Conservation (phyloP, 2,797 vertebrate genomes). For the Sphenopsis melanotis region DNA sequence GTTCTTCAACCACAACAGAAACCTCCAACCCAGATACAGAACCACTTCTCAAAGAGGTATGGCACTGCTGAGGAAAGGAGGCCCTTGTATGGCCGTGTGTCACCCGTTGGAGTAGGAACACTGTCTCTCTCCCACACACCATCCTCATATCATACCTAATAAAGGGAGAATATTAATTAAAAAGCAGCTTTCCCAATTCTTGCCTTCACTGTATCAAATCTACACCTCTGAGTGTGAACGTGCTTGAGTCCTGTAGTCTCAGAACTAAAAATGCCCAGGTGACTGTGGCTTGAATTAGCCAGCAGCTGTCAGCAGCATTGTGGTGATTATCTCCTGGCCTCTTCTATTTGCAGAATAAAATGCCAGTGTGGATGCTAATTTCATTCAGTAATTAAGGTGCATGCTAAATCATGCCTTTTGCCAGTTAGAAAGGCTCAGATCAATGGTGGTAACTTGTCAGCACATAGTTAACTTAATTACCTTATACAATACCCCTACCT, state of each 20-base stretch:
- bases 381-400: neutral
- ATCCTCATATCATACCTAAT: neutral
- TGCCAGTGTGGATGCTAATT: accelerated
- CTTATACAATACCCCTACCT: neutral
- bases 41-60: constrained; percentile 87
- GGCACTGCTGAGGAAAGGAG: neutral
- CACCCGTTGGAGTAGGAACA: neutral
- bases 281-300: neutral
- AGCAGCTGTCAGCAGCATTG: neutral
- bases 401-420: neutral
- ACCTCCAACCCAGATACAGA: constrained; percentile 96
- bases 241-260: neutral
- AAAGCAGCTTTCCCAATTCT: neutral
- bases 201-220: neutral
- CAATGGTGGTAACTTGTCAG: neutral
- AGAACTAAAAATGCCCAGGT: neutral
- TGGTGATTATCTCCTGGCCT: neutral
- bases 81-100: neutral
- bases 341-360: neutral
- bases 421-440: neutral
- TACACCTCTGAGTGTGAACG: neutral
- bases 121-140: neutral
- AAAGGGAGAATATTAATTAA: neutral
- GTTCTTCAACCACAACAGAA: constrained; percentile 97
- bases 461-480: neutral